phyloP scores from a whole-genome alignment of 2,888 invertebrate genomes.

The Molanna angustata region DNA sequence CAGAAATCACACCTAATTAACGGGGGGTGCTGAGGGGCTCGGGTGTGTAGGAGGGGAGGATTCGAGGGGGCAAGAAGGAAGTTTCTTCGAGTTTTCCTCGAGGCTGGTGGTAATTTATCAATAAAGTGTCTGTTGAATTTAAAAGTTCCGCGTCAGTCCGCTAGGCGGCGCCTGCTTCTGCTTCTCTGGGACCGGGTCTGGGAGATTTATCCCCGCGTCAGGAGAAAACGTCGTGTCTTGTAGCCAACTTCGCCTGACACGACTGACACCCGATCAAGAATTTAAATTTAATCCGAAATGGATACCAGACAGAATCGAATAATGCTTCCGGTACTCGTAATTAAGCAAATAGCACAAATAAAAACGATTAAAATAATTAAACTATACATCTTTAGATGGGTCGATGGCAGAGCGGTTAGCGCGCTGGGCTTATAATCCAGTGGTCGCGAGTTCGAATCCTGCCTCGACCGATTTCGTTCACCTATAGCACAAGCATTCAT shows the following conservation, averaged over 20 bases:
- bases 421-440: too few relatives aligned
- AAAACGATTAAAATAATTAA: too few relatives aligned
- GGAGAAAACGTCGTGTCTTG: constrained; percentile 16
- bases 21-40: neutral
- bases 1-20: constrained; percentile 10
- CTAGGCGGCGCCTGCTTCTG: constrained; percentile 11
- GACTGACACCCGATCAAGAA: constrained; percentile 17
- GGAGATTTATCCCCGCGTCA: constrained; percentile 28
- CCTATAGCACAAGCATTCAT: too few relatives aligned
- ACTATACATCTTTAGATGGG: too few relatives aligned
- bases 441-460: too few relatives aligned
- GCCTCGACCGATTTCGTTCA: too few relatives aligned
- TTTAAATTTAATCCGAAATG: neutral
- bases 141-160: constrained; percentile 22
- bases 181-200: constrained; percentile 10
- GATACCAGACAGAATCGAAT: too few relatives aligned
- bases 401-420: too few relatives aligned
- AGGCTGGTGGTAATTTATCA: constrained; percentile 24
- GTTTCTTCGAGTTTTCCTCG: constrained; percentile 4
- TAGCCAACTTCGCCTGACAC: constrained; percentile 17
- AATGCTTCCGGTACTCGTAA: too few relatives aligned
- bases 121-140: constrained; percentile 30
- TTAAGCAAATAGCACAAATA: too few relatives aligned
- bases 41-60: too few relatives aligned
- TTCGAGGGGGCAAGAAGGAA: neutral